Evolutionary conservation across 2,113 vertebrate species (phyloP).

Genomic region (Rhombomys opimus): DNA sequence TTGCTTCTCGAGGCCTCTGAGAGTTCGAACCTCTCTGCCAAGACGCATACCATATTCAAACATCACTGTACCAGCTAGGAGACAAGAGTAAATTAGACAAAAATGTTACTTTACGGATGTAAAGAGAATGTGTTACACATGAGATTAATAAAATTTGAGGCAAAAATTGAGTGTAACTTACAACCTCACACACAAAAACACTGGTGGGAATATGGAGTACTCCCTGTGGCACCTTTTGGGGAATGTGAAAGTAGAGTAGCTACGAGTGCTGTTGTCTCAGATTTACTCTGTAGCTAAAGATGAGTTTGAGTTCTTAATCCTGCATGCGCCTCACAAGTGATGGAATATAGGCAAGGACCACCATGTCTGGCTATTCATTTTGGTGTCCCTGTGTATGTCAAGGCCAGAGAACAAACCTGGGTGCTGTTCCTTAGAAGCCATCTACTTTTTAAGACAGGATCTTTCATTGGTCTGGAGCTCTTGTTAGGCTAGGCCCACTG

Average conservation of each 20-base stretch:
- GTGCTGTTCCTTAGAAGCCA: not conserved
- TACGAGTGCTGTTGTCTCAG: not conserved
- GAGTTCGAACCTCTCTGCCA: slow-evolving; percentile 94
- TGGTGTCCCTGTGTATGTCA: not conserved
- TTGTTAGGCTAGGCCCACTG: not conserved
- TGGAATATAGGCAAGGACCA: not conserved
- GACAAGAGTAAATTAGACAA: not conserved
- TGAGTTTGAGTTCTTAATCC: not conserved
- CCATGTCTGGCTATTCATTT: not conserved
- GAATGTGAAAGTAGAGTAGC: not conserved
- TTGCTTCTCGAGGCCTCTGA: slow-evolving; percentile 94
- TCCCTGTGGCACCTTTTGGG: not conserved
- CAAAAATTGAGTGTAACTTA: not conserved
- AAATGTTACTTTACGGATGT: not conserved
- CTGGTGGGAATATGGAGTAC: not conserved
- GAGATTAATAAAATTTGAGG: slow-evolving; percentile 30
- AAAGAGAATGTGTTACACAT: not conserved
- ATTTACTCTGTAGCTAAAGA: not conserved
- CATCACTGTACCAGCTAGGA: slow-evolving; percentile 95
- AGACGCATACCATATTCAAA: slow-evolving; percentile 97
- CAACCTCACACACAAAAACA: not conserved
- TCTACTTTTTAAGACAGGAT: not conserved
- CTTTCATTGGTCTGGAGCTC: not conserved
- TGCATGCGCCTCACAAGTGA: not conserved
- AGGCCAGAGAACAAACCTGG: not conserved